Percentiles rank a stretch among this genome's conserved stretches.
phyloP scores from a whole-genome alignment of 2,113 vertebrate species.

The Pluvianellus socialis region DNA sequence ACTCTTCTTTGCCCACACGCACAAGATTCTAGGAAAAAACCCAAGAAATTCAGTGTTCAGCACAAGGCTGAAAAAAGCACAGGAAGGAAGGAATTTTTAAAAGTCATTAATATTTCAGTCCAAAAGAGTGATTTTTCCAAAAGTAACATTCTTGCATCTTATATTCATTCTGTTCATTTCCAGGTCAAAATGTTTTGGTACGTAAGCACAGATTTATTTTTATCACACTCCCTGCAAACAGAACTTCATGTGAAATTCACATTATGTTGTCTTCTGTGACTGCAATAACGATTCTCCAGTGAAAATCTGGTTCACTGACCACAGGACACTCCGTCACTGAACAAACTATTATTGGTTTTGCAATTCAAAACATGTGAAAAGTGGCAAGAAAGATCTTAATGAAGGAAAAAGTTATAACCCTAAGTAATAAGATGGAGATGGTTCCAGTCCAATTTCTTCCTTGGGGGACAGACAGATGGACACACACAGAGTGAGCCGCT shows the following conservation, averaged over 20 bases:
- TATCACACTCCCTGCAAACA: neutral
- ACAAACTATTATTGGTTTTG: neutral
- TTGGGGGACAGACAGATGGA: neutral
- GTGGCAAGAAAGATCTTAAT: neutral
- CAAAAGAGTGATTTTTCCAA: neutral
- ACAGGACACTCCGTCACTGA: neutral
- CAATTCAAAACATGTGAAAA: neutral
- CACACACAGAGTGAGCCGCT: neutral
- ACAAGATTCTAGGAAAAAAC: neutral
- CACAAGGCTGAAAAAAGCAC: constrained; percentile 23
- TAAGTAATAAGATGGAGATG: neutral
- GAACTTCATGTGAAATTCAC: neutral
- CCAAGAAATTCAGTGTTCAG: neutral
- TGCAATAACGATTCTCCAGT: neutral
- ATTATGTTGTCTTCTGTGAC: neutral
- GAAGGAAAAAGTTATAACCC: neutral
- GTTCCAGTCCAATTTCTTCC: neutral
- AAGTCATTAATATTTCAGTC: constrained; percentile 6
- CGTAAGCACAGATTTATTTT: neutral
- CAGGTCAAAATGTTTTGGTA: constrained; percentile 34
- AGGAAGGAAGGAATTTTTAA: constrained; percentile 10
- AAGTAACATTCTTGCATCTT: constrained; percentile 19
- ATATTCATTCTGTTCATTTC: neutral
- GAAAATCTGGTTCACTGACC: neutral
- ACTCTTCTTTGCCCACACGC: neutral